These are phyloP conservation scores for Nesoenas mayeri DNA, from an alignment of 2,113 vertebrate species.

Conservation along the genomic window DNA sequence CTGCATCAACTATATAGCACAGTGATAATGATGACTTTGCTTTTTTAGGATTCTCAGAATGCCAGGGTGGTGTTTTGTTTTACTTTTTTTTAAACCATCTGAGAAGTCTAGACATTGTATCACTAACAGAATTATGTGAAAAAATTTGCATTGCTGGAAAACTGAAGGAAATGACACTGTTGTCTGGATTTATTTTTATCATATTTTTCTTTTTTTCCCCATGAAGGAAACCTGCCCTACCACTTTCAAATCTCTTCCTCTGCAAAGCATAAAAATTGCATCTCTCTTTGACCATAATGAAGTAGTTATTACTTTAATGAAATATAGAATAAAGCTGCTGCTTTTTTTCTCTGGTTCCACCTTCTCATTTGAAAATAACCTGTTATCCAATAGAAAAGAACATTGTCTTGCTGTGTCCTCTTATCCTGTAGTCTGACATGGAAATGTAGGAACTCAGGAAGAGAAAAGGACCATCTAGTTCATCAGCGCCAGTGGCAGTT, in stretches of 20 bases:
- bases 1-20: background rate
- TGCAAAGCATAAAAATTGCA: background rate
- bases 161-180: conserved; percentile 36
- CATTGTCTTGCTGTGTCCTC: conserved; percentile 16
- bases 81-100: conserved; percentile 28
- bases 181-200: background rate
- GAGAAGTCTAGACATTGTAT: conserved; percentile 76
- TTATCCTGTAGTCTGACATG: background rate
- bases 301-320: background rate
- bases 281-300: background rate
- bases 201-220: background rate
- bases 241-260: conserved; percentile 9
- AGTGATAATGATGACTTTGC: conserved; percentile 32
- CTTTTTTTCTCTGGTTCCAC: conserved; percentile 15
- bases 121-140: conserved; percentile 59
- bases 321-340: background rate
- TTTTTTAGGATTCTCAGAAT: conserved; percentile 60
- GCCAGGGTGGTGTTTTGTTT: conserved; percentile 14
- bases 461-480: conserved; percentile 36
- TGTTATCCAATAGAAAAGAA: background rate
- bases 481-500: background rate
- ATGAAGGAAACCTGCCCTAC: background rate
- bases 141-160: conserved; percentile 39
- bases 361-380: conserved; percentile 38
- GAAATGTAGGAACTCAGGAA: background rate